Conservation (phyloP, 1,140 invertebrate genomes). For the Papilio aristodemus region DNA sequence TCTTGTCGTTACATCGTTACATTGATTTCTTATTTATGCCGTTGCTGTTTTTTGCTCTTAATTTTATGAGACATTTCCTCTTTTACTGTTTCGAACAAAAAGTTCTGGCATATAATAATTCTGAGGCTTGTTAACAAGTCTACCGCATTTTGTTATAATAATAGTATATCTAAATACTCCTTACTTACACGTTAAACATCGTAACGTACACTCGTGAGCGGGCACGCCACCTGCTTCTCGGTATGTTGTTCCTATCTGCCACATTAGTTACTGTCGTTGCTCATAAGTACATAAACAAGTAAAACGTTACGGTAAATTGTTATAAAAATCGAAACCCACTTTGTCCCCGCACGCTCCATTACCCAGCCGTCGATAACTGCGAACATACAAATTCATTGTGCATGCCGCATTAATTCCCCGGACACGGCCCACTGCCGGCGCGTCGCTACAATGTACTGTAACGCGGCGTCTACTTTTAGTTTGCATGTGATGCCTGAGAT, state of each 20-base stretch:
- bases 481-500: background rate
- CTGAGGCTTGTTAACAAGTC: no score
- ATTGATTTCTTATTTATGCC: slow-evolving; percentile 8
- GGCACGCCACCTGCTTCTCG: background rate
- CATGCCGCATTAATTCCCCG: slow-evolving; percentile 12
- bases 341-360: slow-evolving; percentile 20
- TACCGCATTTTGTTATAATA: no score
- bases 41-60: background rate
- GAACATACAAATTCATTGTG: slow-evolving; percentile 26
- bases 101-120: background rate
- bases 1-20: background rate
- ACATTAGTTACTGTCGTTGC: slow-evolving; percentile 2
- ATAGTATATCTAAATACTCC: no score
- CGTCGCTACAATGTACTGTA: background rate
- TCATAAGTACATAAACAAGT: background rate
- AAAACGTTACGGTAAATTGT: background rate
- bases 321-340: background rate
- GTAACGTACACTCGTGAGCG: background rate
- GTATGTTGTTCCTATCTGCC: slow-evolving; percentile 9
- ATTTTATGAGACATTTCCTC: background rate
- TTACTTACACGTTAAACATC: background rate
- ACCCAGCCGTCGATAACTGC: slow-evolving; percentile 19
- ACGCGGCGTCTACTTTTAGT: background rate
- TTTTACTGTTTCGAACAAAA: background rate
- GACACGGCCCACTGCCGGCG: slow-evolving; percentile 15